A percentile compares a stretch with the other conserved stretches of the same genome.
phyloP scores from a whole-genome alignment of 2,888 invertebrate species.

The Ichneumoninae sp. region DNA sequence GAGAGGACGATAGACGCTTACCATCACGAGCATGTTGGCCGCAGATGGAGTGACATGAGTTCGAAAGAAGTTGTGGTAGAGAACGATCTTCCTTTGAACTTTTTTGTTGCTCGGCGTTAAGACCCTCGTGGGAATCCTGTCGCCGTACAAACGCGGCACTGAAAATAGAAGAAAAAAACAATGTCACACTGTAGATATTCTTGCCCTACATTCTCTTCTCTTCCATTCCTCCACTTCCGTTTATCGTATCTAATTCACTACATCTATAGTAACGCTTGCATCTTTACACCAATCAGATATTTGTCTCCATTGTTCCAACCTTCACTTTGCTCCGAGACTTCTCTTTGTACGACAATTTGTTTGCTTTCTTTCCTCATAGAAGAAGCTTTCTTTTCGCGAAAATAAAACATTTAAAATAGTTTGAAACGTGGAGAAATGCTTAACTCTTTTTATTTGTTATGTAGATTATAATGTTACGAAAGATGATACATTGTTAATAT shows the following conservation, averaged over 20 bases:
- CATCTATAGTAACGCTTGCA: not conserved
- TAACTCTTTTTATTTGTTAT: not conserved
- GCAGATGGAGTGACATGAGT: slow-evolving; percentile 90
- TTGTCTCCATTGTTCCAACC: not conserved
- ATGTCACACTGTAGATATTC: slow-evolving; percentile 22
- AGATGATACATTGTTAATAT: not conserved
- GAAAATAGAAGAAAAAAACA: slow-evolving; percentile 68
- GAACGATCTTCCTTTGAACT: slow-evolving; percentile 90
- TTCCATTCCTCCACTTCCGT: not conserved
- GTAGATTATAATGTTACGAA: not conserved
- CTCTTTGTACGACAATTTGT: not conserved
- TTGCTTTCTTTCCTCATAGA: too few species aligned
- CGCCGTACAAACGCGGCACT: slow-evolving; percentile 87
- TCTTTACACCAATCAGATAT: not conserved
- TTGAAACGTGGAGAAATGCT: too few species aligned
- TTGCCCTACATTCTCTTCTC: not conserved
- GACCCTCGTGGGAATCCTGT: slow-evolving; percentile 86
- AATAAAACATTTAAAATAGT: too few species aligned
- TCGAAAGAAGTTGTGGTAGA: slow-evolving; percentile 92
- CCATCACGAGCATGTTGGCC: slow-evolving; percentile 93
- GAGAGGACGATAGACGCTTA: slow-evolving; percentile 81
- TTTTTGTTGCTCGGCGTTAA: slow-evolving; percentile 86
- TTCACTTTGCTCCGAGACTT: not conserved
- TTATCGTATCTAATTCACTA: slow-evolving; percentile 4
- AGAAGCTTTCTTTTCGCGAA: too few species aligned